phyloP scores from a whole-genome alignment of 2,888 invertebrate genomes.

The Scrobipalpa costella region DNA sequence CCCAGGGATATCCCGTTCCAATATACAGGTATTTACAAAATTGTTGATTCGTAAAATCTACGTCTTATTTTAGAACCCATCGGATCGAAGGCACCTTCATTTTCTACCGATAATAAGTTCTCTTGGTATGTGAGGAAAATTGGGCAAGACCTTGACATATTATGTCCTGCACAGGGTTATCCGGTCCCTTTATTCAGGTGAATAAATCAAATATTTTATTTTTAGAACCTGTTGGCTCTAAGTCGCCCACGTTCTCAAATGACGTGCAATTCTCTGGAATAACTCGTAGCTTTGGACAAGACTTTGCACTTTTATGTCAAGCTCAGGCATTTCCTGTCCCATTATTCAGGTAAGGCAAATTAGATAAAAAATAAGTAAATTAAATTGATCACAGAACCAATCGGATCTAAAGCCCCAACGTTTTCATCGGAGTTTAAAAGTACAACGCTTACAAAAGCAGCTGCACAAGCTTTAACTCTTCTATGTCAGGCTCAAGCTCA shows the following conservation, averaged over 20 bases:
- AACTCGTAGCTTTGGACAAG: conserved; percentile 78
- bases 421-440: conserved; percentile 71
- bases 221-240: conserved; percentile 85
- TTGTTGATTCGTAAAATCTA: conserved; percentile 35
- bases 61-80: conserved; percentile 78
- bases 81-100: conserved; percentile 82
- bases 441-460: conserved; percentile 28
- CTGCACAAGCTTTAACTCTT: conserved; percentile 83
- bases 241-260: conserved; percentile 85
- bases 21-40: conserved; percentile 76
- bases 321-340: conserved; percentile 88
- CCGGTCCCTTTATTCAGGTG: conserved; percentile 86
- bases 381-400: conserved; percentile 79
- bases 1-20: conserved; percentile 86
- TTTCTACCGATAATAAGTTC: conserved; percentile 82
- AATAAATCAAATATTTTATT: conserved; percentile 21
- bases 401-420: conserved; percentile 87
- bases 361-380: conserved; percentile 3
- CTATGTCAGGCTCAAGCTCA: conserved; percentile 90
- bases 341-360: conserved; percentile 83
- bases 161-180: conserved; percentile 86
- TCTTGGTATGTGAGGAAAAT: conserved; percentile 80
- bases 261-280: conserved; percentile 61
- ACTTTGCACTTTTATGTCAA: conserved; percentile 84
- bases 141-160: conserved; percentile 80